phyloP scores from a whole-genome alignment of 2,888 invertebrate genomes.

The Acleris emargana region DNA sequence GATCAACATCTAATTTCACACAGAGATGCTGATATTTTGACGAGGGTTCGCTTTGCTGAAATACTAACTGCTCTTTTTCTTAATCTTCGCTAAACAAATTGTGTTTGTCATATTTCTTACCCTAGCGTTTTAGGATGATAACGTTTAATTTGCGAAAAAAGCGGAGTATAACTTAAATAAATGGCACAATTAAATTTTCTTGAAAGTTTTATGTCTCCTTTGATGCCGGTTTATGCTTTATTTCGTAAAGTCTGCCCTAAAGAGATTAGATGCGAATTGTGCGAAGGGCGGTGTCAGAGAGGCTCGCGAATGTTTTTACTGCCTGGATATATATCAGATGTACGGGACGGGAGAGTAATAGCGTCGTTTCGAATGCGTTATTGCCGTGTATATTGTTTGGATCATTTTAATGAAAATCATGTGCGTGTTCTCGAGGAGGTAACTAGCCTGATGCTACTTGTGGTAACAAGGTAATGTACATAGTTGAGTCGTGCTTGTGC shows the following conservation, averaged over 20 bases:
- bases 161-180: slow-evolving; percentile 25
- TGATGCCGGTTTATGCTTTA: slow-evolving; percentile 31
- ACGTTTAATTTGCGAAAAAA: slow-evolving; percentile 25
- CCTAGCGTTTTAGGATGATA: slow-evolving; percentile 21
- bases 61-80: slow-evolving; percentile 23
- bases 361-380: slow-evolving; percentile 48
- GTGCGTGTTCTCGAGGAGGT: slow-evolving; percentile 42
- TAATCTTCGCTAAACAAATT: slow-evolving; percentile 28
- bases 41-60: slow-evolving; percentile 14
- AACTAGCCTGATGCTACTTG: slow-evolving; percentile 28
- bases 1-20: slow-evolving; percentile 34
- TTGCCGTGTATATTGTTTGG: slow-evolving; percentile 43
- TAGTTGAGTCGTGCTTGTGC: too few relatives aligned
- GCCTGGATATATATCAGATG: slow-evolving; percentile 33
- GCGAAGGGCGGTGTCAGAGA: slow-evolving; percentile 25
- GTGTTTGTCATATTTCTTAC: slow-evolving; percentile 23
- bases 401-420: slow-evolving; percentile 46
- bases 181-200: slow-evolving; percentile 32
- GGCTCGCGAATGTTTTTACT: slow-evolving; percentile 29
- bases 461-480: slow-evolving; percentile 4
- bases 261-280: slow-evolving; percentile 35
- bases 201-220: slow-evolving; percentile 29
- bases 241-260: slow-evolving; percentile 32
- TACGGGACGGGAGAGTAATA: slow-evolving; percentile 46
- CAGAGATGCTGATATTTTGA: slow-evolving; percentile 28